Conservation (phyloP, 2,797 vertebrate species). For the Avahi laniger region DNA sequence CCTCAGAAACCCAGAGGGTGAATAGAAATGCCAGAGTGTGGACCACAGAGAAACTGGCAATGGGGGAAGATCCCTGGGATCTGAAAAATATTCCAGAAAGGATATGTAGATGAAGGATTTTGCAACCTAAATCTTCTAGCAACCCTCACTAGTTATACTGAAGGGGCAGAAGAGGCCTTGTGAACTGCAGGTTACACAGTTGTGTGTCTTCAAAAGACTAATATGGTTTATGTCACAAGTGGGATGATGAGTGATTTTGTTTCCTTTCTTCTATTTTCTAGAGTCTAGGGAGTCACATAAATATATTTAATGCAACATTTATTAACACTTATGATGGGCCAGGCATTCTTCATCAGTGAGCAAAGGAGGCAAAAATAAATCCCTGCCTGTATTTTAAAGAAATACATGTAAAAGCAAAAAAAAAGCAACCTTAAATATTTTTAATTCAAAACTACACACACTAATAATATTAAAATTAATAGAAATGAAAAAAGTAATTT, state of each 20-base stretch:
- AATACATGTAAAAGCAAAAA: not conserved
- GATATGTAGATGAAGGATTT: not conserved
- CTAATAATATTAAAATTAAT: not conserved
- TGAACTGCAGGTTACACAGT: not conserved
- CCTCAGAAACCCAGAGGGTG: not conserved
- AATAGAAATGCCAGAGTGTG: not conserved
- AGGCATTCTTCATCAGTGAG: not conserved
- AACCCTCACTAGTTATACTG: not conserved
- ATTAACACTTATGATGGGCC: not conserved
- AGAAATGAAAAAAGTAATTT: not conserved
- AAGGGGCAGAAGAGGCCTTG: not conserved
- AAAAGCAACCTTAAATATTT: not conserved
- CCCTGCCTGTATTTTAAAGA: not conserved
- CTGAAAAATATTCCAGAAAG: not conserved
- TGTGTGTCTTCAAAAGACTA: not conserved
- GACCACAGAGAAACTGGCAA: not conserved
- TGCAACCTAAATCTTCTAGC: not conserved
- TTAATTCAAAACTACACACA: not conserved
- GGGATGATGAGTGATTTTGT: not conserved
- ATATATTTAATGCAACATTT: not conserved
- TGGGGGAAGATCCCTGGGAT: not conserved
- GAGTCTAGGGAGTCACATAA: not conserved
- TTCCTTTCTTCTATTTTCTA: conserved; percentile 6
- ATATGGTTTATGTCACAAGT: not conserved
- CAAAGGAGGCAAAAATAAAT: not conserved